phyloP scores from a whole-genome alignment of 2,113 vertebrate species.

The Centropristis striata region DNA sequence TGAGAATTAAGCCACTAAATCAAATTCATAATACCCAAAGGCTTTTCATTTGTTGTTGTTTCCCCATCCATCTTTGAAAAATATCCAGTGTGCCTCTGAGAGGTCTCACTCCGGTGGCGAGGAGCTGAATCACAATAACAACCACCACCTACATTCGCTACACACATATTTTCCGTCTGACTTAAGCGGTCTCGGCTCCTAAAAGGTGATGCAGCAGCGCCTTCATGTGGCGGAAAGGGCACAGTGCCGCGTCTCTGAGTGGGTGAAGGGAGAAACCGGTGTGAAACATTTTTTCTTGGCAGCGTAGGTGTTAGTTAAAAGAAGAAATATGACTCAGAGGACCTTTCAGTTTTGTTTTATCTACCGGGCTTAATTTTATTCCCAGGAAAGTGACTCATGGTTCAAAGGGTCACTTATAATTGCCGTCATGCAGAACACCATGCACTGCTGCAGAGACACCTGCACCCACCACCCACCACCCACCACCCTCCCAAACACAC shows the following conservation, averaged over 20 bases:
- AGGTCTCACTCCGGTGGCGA: constrained; percentile 56
- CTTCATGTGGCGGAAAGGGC: constrained; percentile 50
- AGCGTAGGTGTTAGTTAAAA: neutral
- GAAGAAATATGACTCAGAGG: constrained; percentile 28
- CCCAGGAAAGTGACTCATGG: neutral
- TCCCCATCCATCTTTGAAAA: constrained; percentile 55
- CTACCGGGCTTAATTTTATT: neutral
- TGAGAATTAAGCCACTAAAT: constrained; percentile 59
- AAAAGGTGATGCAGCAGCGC: constrained; percentile 40
- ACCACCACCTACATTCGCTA: constrained; percentile 29
- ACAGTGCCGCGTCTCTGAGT: constrained; percentile 5
- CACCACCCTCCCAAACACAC: neutral
- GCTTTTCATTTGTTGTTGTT: constrained; percentile 51
- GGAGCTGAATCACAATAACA: constrained; percentile 69
- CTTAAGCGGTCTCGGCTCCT: neutral
- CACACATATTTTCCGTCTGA: constrained; percentile 39
- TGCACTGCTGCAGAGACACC: constrained; percentile 3
- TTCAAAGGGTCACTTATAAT: neutral
- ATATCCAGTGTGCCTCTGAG: constrained; percentile 47
- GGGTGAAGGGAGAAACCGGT: neutral
- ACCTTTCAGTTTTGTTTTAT: constrained; percentile 17
- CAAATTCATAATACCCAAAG: constrained; percentile 56
- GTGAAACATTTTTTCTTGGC: neutral
- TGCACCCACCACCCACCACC: too few relatives aligned
- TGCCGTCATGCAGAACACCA: neutral